Conservation (phyloP, 1,140 invertebrate species). For the Brachionus angularis region DNA sequence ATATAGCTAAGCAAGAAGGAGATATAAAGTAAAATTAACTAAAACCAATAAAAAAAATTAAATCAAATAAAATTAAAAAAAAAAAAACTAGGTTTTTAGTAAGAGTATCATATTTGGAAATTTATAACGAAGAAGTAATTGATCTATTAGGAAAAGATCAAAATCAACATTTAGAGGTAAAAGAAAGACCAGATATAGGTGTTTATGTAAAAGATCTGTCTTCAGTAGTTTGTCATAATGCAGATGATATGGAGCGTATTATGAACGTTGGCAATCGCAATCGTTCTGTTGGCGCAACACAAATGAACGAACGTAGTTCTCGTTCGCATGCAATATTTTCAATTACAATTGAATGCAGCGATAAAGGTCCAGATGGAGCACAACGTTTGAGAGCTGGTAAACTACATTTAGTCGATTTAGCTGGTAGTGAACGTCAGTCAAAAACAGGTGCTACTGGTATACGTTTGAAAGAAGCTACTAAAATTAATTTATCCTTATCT, state of each 20-base stretch:
- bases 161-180: constrained; percentile 64
- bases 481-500: constrained; percentile 89
- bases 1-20: constrained; percentile 62
- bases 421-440: constrained; percentile 79
- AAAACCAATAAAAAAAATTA: no score
- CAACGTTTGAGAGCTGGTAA: constrained; percentile 68
- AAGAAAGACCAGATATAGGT: constrained; percentile 32
- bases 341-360: constrained; percentile 73
- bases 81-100: constrained; percentile 69
- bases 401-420: constrained; percentile 80
- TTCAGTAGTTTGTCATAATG: constrained; percentile 71
- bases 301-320: constrained; percentile 99
- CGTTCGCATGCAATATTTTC: constrained; percentile 98
- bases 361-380: constrained; percentile 57
- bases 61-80: neutral
- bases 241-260: constrained; percentile 67
- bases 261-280: constrained; percentile 73
- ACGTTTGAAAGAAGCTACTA: constrained; percentile 83
- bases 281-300: constrained; percentile 79
- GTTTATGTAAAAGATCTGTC: constrained; percentile 62
- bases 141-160: constrained; percentile 69
- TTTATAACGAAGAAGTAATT: constrained; percentile 78
- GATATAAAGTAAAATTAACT: constrained; percentile 53
- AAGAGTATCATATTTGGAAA: constrained; percentile 82
- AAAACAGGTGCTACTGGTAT: constrained; percentile 67